Evolutionary conservation across 2,113 vertebrate species (phyloP).

Genomic region (Brachyistius frenatus): DNA sequence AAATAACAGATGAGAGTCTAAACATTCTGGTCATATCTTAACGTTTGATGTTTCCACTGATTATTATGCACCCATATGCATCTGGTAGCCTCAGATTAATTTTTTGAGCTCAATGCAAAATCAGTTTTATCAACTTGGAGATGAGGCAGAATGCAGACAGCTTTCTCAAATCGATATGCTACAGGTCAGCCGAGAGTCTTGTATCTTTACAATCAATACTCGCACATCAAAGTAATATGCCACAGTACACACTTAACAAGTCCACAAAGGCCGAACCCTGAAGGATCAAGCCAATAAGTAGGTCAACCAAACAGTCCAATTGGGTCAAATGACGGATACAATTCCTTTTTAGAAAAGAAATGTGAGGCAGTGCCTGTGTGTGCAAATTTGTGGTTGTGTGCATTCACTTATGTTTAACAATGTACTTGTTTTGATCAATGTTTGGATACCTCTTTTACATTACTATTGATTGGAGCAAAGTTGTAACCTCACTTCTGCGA

Average conservation of each 20-base stretch:
- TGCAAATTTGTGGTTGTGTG: background rate
- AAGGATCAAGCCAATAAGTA: constrained; percentile 77
- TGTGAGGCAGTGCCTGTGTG: background rate
- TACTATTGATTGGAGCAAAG: constrained; percentile 50
- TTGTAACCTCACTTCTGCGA: constrained; percentile 18
- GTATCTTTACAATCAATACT: constrained; percentile 80
- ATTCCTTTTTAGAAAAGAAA: constrained; percentile 34
- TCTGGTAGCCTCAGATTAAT: constrained; percentile 16
- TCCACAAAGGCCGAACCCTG: constrained; percentile 75
- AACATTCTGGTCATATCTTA: constrained; percentile 12
- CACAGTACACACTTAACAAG: constrained; percentile 77
- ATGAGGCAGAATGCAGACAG: constrained; percentile 58
- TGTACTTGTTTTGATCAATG: constrained; percentile 38
- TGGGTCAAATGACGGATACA: constrained; percentile 77
- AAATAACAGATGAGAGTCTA: constrained; percentile 29
- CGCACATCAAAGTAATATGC: constrained; percentile 78
- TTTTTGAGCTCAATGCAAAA: constrained; percentile 53
- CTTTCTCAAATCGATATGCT: constrained; percentile 75
- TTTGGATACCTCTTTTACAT: constrained; percentile 38
- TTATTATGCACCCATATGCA: constrained; percentile 39
- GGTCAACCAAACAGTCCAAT: constrained; percentile 79
- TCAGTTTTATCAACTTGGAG: constrained; percentile 72
- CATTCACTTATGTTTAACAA: constrained; percentile 27
- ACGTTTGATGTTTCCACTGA: background rate
- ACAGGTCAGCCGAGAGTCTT: constrained; percentile 80